Evolutionary conservation across 2,797 vertebrate species (phyloP).

Genomic region (Scyliorhinus canicula): DNA sequence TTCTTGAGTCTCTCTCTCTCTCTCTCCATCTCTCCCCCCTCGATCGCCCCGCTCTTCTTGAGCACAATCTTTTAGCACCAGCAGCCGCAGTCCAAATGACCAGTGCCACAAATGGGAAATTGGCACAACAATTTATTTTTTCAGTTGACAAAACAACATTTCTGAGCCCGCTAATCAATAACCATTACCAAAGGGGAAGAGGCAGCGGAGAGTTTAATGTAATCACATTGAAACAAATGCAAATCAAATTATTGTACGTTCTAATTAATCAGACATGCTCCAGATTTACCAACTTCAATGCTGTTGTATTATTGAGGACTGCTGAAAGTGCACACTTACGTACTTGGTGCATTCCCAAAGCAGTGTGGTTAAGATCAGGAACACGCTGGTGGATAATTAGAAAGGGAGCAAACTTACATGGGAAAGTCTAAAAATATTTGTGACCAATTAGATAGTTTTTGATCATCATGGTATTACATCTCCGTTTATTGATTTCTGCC

Average conservation of each 20-base stretch:
- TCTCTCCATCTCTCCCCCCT: neutral
- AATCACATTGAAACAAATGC: neutral
- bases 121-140: neutral
- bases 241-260: neutral
- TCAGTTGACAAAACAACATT: neutral
- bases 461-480: neutral
- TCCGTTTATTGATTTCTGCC: neutral
- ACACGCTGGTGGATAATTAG: neutral
- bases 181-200: neutral
- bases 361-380: neutral
- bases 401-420: neutral
- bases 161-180: neutral
- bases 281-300: neutral
- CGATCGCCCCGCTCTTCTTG: neutral
- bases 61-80: neutral
- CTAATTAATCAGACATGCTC: neutral
- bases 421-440: neutral
- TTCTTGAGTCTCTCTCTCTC: neutral
- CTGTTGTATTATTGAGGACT: neutral
- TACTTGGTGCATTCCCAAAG: neutral
- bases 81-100: neutral
- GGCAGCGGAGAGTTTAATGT: neutral
- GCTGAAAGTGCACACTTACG: neutral
- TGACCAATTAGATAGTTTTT: neutral
- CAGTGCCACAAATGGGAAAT: neutral